Conservation (phyloP, 2,113 vertebrate genomes). For the Penelope pileata region DNA sequence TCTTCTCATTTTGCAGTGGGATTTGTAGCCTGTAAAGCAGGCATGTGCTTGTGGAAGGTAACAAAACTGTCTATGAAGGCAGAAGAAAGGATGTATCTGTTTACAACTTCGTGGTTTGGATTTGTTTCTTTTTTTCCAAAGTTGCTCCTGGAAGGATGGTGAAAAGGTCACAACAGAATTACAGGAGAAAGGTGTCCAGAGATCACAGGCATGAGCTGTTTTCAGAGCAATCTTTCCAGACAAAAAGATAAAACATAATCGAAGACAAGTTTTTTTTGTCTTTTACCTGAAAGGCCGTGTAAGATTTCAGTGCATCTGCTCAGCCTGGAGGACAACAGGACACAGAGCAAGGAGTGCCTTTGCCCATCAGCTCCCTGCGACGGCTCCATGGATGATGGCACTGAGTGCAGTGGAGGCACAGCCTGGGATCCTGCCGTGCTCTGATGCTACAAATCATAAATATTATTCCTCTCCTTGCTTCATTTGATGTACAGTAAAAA, state of each 20-base stretch:
- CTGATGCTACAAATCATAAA: not conserved
- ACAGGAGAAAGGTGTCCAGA: not conserved
- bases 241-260: slow-evolving; percentile 11
- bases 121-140: not conserved
- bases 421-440: not conserved
- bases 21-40: not conserved
- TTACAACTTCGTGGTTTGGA: not conserved
- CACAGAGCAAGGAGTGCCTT: not conserved
- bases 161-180: slow-evolving; percentile 43
- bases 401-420: not conserved
- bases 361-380: fast-evolving
- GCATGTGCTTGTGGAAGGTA: fast-evolving
- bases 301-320: not conserved
- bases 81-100: not conserved
- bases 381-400: not conserved
- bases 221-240: not conserved
- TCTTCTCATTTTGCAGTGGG: not conserved
- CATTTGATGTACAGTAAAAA: not conserved
- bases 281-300: not conserved
- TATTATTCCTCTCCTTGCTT: not conserved
- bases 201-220: not conserved
- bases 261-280: not conserved
- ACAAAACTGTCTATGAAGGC: not conserved
- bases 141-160: not conserved
- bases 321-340: not conserved